Evolutionary conservation across 2,888 invertebrate genomes (phyloP), one percentile per base, ranked within the genome.

Genomic region (Metacarcinus magister): DNA sequence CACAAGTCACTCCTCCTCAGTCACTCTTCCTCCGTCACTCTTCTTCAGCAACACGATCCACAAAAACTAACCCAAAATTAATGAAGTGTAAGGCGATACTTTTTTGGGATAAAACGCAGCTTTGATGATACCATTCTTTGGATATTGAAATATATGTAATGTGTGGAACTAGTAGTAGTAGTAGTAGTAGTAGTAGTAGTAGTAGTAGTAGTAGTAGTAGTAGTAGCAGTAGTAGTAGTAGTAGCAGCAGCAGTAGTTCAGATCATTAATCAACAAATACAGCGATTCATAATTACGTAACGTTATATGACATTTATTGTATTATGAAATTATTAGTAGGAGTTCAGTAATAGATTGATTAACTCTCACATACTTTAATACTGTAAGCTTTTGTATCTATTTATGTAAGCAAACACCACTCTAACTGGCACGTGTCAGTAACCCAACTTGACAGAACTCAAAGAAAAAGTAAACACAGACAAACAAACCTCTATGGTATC

Each of bases 151-250:
- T 39, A 39, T 39, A 2, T 39, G 39, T 39, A 39, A 39, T 39
- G 39, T 39, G 39, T 39, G 39, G 39, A 39, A 39, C 0, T 39
- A 39, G 39, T 82, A 28, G 82, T 82, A 28, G 82, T 82, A 39
- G 39, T 39, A 39, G 39, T 82, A 28, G 82, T 82, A 28, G 82
- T 82, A 82, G 28, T 82, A 28, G 82, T 82, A 82, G 82, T 28
- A 82, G 28, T 82, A 7, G 5, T 28, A 28, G 82, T 28, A 82
- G 28, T 82, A 82, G 28, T 28, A 82, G 28, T 82, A 82, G 82
- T 82, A 28, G 13, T 82, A 82, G 82, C 28, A 82, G 82, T 82
- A 82, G 82, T 82, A 82, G 82, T 82, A 82, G 82, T 82, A 82
- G 82, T 28, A 82, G 82, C 7, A 67, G n/a, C 2, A 67, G n/a